Evolutionary conservation across 2,888 invertebrate species (phyloP), one percentile per base, ranked within the genome.

Genomic region (Rosalia funebris): DNA sequence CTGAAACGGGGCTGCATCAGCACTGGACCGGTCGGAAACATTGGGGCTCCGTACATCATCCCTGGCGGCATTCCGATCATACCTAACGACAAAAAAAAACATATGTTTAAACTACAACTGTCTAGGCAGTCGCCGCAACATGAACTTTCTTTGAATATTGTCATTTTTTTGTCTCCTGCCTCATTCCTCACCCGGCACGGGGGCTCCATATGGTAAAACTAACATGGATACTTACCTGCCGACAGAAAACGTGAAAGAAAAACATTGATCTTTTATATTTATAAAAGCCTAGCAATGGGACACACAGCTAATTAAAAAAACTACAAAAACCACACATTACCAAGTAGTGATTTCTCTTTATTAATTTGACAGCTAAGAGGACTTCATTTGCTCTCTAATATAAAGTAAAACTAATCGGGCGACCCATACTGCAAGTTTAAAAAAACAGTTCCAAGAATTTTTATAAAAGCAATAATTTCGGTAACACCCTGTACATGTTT

Each of bases 1-100:
- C 93, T 91, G 87, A 88, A 93, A 83, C 93, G 89, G 72, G 92
- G 93, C 83, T 91, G 91, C 92, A 93, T 91, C 86, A 82, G 71
- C 72, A 82, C 77, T 57, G 78, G 82, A 42, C 80, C 82, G 42
- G 79, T 73, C 10, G 81, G 82, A 66, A 83, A 81, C 80, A 83
- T 81, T 5, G 79, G 82, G 12, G 77, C 78, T 45, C 81, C 82
- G 66, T 82, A 82, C 60, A 83, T 71, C 72, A 82, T 79, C 47
- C 82, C 82, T 1, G 82, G 83, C 19, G 82, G 82, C 75, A 82
- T 79, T 62, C 82, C 82, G 65, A 83, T 79, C 78, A 82, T 78
- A 75, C 82, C 83, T 83, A 77, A 70, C 72, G 72, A 75, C 75
- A 74, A 74, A n/a, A n/a, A n/a, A 63, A 68, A 69, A 68, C 60